Evolutionary conservation across 2,888 invertebrate genomes (phyloP).

Genomic region (Thysanoteuthis rhombus): DNA sequence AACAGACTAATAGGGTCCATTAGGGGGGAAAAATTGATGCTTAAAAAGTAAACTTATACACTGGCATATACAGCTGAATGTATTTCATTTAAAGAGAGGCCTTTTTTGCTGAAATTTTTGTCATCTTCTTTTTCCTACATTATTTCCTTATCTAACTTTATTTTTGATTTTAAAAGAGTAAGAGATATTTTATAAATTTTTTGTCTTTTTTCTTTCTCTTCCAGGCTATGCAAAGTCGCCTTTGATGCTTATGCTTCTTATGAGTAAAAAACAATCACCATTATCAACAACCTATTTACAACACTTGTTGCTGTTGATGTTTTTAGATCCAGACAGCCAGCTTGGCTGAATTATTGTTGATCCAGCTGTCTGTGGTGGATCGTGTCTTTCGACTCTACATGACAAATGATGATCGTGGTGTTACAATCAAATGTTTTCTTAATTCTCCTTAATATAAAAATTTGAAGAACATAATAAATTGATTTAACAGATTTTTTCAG

Average conservation of each 20-base stretch:
- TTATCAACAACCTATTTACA: background rate
- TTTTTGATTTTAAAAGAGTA: too few species aligned
- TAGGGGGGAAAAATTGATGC: too few species aligned
- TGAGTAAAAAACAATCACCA: background rate
- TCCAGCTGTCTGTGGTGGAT: background rate
- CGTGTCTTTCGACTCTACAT: background rate
- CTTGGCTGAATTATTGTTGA: background rate
- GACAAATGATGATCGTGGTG: background rate
- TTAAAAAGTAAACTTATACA: too few species aligned
- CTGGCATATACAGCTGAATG: too few species aligned
- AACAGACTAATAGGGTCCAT: too few species aligned
- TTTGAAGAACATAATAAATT: background rate
- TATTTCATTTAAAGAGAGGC: too few species aligned
- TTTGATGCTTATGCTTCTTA: background rate
- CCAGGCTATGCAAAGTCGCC: constrained; percentile 17
- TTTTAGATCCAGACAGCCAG: background rate
- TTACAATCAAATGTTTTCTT: background rate
- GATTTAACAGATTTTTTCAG: background rate
- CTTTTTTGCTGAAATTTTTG: too few species aligned
- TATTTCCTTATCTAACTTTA: too few species aligned
- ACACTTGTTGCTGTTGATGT: background rate
- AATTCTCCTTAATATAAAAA: background rate
- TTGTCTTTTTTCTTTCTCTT: background rate
- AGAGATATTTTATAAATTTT: background rate
- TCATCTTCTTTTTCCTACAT: too few species aligned